These are phyloP conservation scores for Esox niger DNA, from an alignment of 2,113 vertebrate species.

Conservation along the genomic window DNA sequence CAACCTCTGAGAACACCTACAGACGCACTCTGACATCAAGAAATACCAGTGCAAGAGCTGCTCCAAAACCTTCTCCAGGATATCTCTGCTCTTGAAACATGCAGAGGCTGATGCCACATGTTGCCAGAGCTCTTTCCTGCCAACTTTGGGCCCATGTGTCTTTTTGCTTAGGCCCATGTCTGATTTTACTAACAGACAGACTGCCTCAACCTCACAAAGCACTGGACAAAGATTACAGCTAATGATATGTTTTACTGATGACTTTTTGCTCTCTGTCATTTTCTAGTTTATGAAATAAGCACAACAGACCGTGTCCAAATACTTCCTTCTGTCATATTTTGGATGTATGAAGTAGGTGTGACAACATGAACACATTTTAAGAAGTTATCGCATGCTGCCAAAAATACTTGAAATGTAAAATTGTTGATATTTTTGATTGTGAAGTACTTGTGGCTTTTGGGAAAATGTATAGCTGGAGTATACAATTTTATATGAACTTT, in stretches of 20 bases:
- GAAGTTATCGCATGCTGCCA: constrained; percentile 6
- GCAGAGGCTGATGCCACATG: constrained; percentile 49
- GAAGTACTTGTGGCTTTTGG: neutral
- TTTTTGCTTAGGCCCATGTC: neutral
- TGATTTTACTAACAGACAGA: neutral
- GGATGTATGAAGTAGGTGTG: constrained; percentile 1
- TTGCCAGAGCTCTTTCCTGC: neutral
- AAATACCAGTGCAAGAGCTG: constrained; percentile 73
- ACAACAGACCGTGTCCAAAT: neutral
- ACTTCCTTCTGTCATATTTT: neutral
- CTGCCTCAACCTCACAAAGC: neutral
- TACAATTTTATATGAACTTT: constrained; percentile 17
- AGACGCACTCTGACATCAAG: constrained; percentile 75
- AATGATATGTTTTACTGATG: neutral
- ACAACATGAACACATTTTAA: neutral
- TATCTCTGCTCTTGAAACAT: constrained; percentile 73
- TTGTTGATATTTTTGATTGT: neutral
- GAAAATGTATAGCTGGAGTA: neutral
- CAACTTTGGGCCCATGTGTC: no score
- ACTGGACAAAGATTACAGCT: neutral
- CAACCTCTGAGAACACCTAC: constrained; percentile 79
- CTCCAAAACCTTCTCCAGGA: constrained; percentile 77
- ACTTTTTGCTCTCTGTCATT: neutral
- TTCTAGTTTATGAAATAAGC: neutral
- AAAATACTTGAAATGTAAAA: constrained; percentile 15